Conservation (phyloP, 2,797 vertebrate species). For the Babyrousa celebensis region DNA sequence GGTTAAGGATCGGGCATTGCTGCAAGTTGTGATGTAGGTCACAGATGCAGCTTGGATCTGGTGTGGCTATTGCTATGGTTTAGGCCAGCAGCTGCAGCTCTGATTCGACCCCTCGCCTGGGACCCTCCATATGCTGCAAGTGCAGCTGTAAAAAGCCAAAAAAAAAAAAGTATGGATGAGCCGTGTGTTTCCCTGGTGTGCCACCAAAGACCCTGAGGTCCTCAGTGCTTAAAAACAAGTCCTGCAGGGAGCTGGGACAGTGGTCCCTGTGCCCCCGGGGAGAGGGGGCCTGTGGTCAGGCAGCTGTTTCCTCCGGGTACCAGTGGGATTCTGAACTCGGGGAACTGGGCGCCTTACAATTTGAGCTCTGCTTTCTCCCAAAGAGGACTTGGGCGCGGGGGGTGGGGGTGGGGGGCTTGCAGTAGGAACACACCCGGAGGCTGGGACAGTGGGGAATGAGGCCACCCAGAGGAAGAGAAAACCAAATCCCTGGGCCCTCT, state of each 20-base stretch:
- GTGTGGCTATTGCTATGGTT: too few species aligned
- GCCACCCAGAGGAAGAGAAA: neutral
- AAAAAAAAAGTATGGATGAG: too few species aligned
- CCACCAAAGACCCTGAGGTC: neutral
- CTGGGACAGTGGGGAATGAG: neutral
- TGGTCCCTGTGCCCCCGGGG: neutral
- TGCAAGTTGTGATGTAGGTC: too few species aligned
- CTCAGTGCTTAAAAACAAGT: neutral
- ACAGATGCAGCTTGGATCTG: too few species aligned
- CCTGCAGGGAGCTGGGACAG: too few species aligned
- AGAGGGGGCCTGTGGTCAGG: accelerated
- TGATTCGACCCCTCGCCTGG: too few species aligned
- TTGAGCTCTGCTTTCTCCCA: neutral
- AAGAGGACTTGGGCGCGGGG: neutral
- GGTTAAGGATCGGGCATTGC: too few species aligned
- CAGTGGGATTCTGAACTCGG: neutral
- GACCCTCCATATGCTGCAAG: too few species aligned
- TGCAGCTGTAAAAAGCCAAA: too few species aligned
- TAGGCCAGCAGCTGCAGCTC: too few species aligned
- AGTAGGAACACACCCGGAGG: neutral
- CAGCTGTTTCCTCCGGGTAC: accelerated
- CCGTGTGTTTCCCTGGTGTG: neutral
- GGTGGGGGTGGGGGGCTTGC: neutral
- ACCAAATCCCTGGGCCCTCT: neutral
- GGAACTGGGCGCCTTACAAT: neutral